Base-by-base conservation (phyloP, 1,140 invertebrate species). In the Heliconius eleuchia region DNA sequence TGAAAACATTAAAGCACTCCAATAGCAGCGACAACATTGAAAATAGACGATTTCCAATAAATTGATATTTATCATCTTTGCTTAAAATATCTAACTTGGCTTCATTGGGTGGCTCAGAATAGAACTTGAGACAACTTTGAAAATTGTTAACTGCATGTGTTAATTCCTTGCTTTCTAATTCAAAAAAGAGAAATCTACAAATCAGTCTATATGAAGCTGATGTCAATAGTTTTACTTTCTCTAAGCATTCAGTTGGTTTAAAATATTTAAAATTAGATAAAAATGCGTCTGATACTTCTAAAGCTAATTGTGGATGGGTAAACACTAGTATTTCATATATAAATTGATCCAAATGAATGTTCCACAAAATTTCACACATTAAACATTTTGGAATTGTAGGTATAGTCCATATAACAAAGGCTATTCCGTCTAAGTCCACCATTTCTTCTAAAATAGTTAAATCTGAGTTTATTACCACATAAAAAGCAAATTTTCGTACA, bases 331-430 rank as follows among this genome's bases (percentile, higher is more conserved):
- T 84, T 87, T 94, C 92, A 80, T 84, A 86, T 16, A 93, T 71
- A 86, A 89, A 93, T 27, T 76, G 77, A n/a, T 91, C 88, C 87
- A 94, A 91, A 76, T 89, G 57, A 1, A 92, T 81, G 23, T 85
- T 84, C 89, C 91, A 94, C 52, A 93, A 78, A 39, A 94, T 83
- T 85, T 94, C 93, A 85, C 89, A 89, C 86, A 94, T 87, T 6
- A 94, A 80, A 78, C 83, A 90, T 79, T 88, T 86, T 42, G 89
- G 85, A 71, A 94, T 85, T 60, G 86, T 90, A 7, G 93, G 91
- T 71, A 91, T 80, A 50, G 90, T 90, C 88, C 88, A 89, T 60
- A 94, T 89, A 52, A 92, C 78, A 52, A 84, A 83, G 79, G 88
- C 86, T 52, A 94, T 85, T 18, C 82, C 89, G 82, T 90, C 86